Conservation (phyloP, 2,113 vertebrate genomes). For the Trematomus loennbergii region DNA sequence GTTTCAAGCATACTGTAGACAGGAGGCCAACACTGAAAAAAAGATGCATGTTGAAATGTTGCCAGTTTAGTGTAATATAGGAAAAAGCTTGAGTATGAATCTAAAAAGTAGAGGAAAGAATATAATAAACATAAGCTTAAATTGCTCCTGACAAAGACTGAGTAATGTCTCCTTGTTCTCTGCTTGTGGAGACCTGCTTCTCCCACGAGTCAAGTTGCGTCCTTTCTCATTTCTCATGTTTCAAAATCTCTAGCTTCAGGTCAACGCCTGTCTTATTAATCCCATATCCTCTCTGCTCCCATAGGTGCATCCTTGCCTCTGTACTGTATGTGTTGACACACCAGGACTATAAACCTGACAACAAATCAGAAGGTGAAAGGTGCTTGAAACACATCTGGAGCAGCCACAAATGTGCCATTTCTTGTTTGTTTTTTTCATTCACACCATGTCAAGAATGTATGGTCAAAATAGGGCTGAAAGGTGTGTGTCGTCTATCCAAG, state of each 20-base stretch:
- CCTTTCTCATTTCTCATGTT: conserved; percentile 28
- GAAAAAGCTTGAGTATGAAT: not conserved
- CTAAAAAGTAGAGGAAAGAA: not conserved
- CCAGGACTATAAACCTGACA: conserved; percentile 6
- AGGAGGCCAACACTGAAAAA: not conserved
- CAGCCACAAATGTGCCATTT: conserved; percentile 2
- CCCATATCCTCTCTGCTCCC: conserved; percentile 21
- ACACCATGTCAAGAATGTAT: not conserved
- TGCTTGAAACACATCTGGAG: conserved; percentile 6
- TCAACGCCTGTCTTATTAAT: conserved; percentile 40
- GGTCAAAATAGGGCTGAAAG: not conserved
- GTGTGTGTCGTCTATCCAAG: not conserved
- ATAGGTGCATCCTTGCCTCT: not conserved
- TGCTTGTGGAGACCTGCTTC: conserved; percentile 9
- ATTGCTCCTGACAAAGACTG: not conserved
- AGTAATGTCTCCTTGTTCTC: conserved; percentile 5
- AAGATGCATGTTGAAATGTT: not conserved
- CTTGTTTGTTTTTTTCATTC: not conserved
- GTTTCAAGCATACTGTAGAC: not conserved
- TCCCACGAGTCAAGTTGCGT: not conserved
- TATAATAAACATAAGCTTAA: not conserved
- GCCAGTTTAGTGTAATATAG: not conserved
- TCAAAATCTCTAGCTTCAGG: conserved; percentile 23
- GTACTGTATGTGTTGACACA: conserved; percentile 18
- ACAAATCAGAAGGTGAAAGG: conserved; percentile 27